Percentiles rank a stretch among this genome's conserved stretches.
These are phyloP conservation scores for Piprites chloris DNA, from an alignment of 2,113 vertebrate genomes.

Conservation along the genomic window DNA sequence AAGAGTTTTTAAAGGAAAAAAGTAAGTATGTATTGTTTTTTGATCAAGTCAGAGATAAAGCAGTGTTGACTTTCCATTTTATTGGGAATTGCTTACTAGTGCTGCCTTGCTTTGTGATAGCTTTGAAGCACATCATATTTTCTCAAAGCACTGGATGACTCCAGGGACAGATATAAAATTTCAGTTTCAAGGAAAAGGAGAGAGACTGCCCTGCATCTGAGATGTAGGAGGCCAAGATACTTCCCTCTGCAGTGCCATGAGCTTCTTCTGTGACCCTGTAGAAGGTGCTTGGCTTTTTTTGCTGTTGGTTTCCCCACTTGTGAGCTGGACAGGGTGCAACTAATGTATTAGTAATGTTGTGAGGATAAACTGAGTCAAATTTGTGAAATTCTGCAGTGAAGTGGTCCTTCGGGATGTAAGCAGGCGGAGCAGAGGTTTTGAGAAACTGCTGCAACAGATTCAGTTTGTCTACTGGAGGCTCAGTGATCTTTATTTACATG, in stretches of 20 bases:
- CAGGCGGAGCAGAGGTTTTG: not conserved
- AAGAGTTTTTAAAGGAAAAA: not conserved
- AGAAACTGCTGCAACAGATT: not conserved
- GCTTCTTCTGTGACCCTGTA: not conserved
- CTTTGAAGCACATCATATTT: not conserved
- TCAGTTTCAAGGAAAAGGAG: not conserved
- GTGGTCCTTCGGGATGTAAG: not conserved
- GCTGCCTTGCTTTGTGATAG: not conserved
- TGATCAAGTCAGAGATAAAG: not conserved
- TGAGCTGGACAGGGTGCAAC: not conserved
- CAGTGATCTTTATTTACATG: not conserved
- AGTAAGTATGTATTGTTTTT: not conserved
- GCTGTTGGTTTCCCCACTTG: not conserved
- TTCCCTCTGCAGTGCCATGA: not conserved
- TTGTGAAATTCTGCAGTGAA: not conserved
- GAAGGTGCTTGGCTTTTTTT: not conserved
- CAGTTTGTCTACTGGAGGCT: not conserved
- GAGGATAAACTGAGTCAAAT: not conserved
- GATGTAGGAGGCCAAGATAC: not conserved
- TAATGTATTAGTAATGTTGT: not conserved
- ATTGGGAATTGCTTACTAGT: not conserved
- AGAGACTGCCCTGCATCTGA: not conserved
- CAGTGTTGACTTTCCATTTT: not conserved
- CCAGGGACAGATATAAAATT: not conserved
- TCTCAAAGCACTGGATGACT: not conserved